Evolutionary conservation across 2,113 vertebrate genomes (phyloP).

Genomic region (Gasterosteus nipponicus): DNA sequence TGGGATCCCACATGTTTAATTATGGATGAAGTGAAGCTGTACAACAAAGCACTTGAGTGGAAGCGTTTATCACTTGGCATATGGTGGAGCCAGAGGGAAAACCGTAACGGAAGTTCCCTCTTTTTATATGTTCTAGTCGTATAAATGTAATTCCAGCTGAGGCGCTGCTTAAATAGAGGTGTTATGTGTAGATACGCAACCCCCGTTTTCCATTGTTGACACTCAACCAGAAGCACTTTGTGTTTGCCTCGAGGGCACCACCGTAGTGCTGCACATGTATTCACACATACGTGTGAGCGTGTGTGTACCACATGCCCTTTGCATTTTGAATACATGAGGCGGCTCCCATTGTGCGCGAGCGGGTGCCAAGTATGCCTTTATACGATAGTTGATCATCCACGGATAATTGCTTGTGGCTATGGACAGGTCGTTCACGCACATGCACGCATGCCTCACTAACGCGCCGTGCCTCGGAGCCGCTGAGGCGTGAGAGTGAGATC

Average conservation of each 20-base stretch:
- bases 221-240: neutral
- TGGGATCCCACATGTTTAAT: constrained; percentile 21
- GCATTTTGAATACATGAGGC: neutral
- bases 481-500: constrained; percentile 59
- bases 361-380: constrained; percentile 6
- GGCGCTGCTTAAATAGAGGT: neutral
- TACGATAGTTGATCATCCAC: neutral
- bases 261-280: neutral
- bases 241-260: constrained; percentile 12
- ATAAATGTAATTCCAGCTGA: neutral
- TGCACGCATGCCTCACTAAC: constrained; percentile 40
- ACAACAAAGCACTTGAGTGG: constrained; percentile 4
- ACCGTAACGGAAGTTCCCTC: neutral
- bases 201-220: neutral
- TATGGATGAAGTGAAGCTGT: constrained; percentile 20
- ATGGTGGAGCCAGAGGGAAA: neutral
- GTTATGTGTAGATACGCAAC: neutral
- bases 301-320: neutral
- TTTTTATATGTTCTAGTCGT: neutral
- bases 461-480: constrained; percentile 45
- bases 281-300: constrained; percentile 4
- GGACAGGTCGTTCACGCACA: constrained; percentile 3
- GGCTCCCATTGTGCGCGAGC: neutral
- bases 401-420: constrained; percentile 38
- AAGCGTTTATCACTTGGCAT: neutral